These are phyloP conservation scores for Choloepus didactylus DNA, from an alignment of 2,797 vertebrate genomes.

Conservation along the genomic window DNA sequence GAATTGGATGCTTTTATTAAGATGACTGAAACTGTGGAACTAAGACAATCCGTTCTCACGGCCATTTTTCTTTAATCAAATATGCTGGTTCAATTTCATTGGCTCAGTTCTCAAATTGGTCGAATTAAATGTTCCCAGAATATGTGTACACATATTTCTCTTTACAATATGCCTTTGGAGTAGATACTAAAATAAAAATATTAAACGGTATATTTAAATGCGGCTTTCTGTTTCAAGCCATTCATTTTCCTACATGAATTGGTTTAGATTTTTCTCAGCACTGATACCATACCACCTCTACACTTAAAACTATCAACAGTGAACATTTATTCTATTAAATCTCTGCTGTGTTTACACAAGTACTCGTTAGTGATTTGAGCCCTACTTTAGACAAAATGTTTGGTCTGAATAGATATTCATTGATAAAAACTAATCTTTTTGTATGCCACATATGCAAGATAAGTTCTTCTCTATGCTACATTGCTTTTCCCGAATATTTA, in stretches of 20 bases:
- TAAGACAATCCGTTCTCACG: not conserved
- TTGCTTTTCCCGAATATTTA: not conserved
- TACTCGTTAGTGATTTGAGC: not conserved
- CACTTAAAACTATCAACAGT: not conserved
- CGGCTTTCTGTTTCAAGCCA: not conserved
- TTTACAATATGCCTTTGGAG: slow-evolving; percentile 27
- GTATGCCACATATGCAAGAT: not conserved
- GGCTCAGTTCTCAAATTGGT: not conserved
- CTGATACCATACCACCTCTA: not conserved
- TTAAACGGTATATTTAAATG: slow-evolving; percentile 6
- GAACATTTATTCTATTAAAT: not conserved
- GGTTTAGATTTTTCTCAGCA: slow-evolving; percentile 1
- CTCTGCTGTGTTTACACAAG: not conserved
- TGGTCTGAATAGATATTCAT: not conserved
- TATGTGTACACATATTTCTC: slow-evolving; percentile 32
- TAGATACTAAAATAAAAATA: slow-evolving; percentile 52
- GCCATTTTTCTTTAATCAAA: slow-evolving; percentile 25
- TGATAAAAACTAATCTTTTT: slow-evolving; percentile 18
- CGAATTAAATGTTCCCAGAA: slow-evolving; percentile 9
- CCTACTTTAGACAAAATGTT: not conserved
- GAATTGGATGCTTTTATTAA: slow-evolving; percentile 35
- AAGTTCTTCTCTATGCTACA: not conserved
- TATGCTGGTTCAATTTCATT: slow-evolving; percentile 53
- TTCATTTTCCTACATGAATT: not conserved
- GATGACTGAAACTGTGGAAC: not conserved